Evolutionary conservation across 2,888 invertebrate species (phyloP).

Genomic region (Choreutis nemorana): DNA sequence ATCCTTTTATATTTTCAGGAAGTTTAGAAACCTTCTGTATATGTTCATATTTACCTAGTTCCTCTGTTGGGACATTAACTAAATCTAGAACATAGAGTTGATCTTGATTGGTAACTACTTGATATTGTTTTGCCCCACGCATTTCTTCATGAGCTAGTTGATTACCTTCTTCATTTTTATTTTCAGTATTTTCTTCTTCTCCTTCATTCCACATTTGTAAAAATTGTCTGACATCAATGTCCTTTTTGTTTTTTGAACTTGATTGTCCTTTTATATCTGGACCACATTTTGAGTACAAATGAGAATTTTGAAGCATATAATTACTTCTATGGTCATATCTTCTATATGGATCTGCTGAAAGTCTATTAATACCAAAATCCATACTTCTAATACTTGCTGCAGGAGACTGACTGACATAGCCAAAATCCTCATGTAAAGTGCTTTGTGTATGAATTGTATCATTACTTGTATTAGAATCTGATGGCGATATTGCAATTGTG

Average conservation of each 20-base stretch:
- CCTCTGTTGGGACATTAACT: constrained; percentile 55
- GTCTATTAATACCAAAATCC: constrained; percentile 33
- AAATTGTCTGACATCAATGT: constrained; percentile 54
- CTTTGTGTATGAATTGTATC: constrained; percentile 38
- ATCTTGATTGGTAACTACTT: constrained; percentile 31
- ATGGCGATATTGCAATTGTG: constrained; percentile 49
- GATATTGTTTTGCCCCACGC: constrained; percentile 22
- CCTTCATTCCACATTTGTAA: constrained; percentile 63
- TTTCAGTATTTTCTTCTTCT: constrained; percentile 44
- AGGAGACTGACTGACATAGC: constrained; percentile 58
- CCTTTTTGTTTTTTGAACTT: constrained; percentile 31
- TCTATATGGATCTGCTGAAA: constrained; percentile 34
- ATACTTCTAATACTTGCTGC: constrained; percentile 48
- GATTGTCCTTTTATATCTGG: constrained; percentile 16
- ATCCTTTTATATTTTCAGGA: constrained; percentile 61
- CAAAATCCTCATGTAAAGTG: constrained; percentile 49
- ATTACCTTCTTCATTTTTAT: constrained; percentile 23
- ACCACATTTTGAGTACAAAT: constrained; percentile 22
- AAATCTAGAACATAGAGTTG: constrained; percentile 56
- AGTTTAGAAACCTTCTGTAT: constrained; percentile 59
- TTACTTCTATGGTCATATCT: constrained; percentile 37
- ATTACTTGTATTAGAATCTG: constrained; percentile 50
- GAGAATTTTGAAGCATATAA: too few species aligned
- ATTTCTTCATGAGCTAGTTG: constrained; percentile 20
- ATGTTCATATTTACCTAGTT: constrained; percentile 58